Base-by-base conservation (phyloP, 2,113 vertebrate species). In the Python bivittatus region DNA sequence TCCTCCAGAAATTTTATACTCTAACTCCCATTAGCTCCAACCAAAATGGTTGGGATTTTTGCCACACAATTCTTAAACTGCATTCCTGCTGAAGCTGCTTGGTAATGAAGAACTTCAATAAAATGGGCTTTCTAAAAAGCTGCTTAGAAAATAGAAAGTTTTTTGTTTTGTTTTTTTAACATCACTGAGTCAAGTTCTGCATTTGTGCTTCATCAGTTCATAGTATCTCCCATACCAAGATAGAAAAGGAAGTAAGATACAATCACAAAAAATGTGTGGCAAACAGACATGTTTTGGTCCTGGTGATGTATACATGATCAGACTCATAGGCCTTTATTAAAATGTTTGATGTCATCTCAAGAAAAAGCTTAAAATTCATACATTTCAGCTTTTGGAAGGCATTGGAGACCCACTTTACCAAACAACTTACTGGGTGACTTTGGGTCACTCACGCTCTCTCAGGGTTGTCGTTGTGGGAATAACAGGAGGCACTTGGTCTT, bases 271-370 rank as follows among this genome's bases (percentile, higher is more conserved):
- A 87, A 25, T n/a, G 22, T 12, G 2, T 29, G 11, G 3, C 29
- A 72, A 72, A 33, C 27, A 72, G 48, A 48, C 48, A 72, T 72
- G 25, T 9, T 29, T 72, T n/a, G 29, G n/a, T 17, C n/a, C 6
- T 17, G 25, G 4, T n/a, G 44, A 53, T 44, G 33, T 53, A 20
- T 20, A 20, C 22, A 17, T n/a, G 61, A 53, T 52, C 7, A 53
- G 9, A 15, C 44, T 72, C 27, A 92, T 64, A 86, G 0, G 56
- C 48, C 87, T 92, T 93, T 90, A 54, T 25, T 84, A 23, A 54
- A 86, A 48, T 88, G 22, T 90, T 94, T 91, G 91, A 93, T 44
- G 92, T 60, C 87, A 90, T 13, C 0, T 92, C 89, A 27, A 85
- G 29, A 53, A 0, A 57, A 68, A 53, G 90, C 68, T 93, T 90